Evolutionary conservation across 2,113 vertebrate genomes (phyloP).

Genomic region (Oreochromis niloticus): DNA sequence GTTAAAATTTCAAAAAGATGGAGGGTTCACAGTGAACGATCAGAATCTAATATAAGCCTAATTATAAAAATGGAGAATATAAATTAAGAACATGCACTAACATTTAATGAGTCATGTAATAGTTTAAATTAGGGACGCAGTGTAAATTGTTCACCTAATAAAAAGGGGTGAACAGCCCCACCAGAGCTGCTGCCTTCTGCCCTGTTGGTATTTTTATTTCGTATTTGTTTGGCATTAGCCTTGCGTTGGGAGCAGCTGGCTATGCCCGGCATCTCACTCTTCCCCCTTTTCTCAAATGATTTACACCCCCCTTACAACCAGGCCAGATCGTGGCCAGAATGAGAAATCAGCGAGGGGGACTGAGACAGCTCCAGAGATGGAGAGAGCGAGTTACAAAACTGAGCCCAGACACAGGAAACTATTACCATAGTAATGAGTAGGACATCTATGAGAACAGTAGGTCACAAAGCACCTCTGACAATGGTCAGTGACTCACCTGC

Average conservation of each 20-base stretch:
- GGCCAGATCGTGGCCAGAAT: slow-evolving; percentile 18
- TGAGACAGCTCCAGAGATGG: not conserved
- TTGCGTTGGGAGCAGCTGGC: slow-evolving; percentile 59
- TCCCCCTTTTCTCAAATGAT: slow-evolving; percentile 18
- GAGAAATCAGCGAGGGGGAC: not conserved
- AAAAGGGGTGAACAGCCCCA: not conserved
- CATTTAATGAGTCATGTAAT: not conserved
- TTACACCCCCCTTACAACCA: slow-evolving; percentile 15
- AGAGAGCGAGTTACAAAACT: not conserved
- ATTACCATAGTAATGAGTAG: slow-evolving; percentile 54
- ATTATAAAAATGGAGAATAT: not conserved
- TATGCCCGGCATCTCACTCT: slow-evolving; percentile 20
- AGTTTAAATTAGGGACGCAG: not conserved
- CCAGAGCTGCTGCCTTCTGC: slow-evolving; percentile 48
- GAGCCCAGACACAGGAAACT: slow-evolving; percentile 8
- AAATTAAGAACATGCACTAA: not conserved
- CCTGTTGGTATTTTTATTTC: slow-evolving; percentile 59
- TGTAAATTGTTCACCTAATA: not conserved
- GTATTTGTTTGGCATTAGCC: slow-evolving; percentile 34
- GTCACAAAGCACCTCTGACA: slow-evolving; percentile 35
- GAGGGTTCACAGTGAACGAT: not conserved
- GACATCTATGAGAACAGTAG: slow-evolving; percentile 44
- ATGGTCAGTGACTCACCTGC: slow-evolving; percentile 17
- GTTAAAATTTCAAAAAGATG: not conserved
- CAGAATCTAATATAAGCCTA: not conserved